A percentile compares a stretch with the other conserved stretches of the same genome.
Conservation (phyloP, 2,888 invertebrate species). For the Pachycephus smyrnensis region DNA sequence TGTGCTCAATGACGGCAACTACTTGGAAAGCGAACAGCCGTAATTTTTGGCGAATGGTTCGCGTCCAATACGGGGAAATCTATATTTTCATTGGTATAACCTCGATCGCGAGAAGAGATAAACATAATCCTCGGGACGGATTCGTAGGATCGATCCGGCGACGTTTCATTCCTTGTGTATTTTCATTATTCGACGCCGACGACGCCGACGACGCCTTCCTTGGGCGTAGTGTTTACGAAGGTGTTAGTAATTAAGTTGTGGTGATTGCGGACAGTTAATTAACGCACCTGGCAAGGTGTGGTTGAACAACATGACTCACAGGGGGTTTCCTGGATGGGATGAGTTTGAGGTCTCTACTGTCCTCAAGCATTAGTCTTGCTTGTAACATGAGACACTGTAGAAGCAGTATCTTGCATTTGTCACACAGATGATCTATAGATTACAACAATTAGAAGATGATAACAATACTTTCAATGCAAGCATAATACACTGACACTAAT, state of each 20-base stretch:
- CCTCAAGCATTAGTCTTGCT: neutral
- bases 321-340: neutral
- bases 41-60: neutral
- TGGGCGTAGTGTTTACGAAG: neutral
- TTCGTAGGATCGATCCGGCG: neutral
- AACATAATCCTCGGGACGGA: neutral
- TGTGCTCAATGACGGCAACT: neutral
- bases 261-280: neutral
- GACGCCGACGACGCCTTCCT: neutral
- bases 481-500: constrained; percentile 3
- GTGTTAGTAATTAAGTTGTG: neutral
- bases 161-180: neutral
- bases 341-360: neutral
- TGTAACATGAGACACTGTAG: neutral
- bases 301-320: neutral
- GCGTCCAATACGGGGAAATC: neutral
- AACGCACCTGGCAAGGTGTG: constrained; percentile 1
- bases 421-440: neutral
- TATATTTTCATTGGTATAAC: neutral
- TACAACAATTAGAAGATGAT: neutral
- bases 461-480: neutral
- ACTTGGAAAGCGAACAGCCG: neutral
- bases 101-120: neutral
- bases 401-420: neutral
- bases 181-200: neutral